Conservation (phyloP, 2,113 vertebrate genomes). For the Notechis scutatus region DNA sequence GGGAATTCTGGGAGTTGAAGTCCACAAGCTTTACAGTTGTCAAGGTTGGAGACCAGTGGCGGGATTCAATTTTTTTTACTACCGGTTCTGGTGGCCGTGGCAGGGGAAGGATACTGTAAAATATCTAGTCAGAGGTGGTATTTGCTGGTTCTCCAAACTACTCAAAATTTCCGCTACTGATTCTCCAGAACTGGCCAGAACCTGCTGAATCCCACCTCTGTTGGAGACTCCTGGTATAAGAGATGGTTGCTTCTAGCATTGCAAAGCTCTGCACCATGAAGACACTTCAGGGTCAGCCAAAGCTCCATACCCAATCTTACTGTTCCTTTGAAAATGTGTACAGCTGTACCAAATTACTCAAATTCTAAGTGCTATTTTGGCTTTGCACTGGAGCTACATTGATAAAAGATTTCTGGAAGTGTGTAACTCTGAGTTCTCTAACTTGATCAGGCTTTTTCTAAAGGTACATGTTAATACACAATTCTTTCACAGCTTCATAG, state of each 20-base stretch:
- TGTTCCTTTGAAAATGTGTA: background rate
- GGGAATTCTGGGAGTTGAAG: background rate
- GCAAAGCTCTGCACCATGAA: background rate
- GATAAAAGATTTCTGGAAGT: background rate
- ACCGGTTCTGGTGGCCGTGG: too few relatives aligned
- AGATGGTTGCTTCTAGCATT: background rate
- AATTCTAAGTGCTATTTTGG: conserved; percentile 17
- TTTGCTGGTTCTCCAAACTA: too few relatives aligned
- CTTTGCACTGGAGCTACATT: background rate
- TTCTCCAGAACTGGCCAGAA: too few relatives aligned
- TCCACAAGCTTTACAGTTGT: background rate
- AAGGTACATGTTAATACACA: background rate
- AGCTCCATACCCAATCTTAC: background rate
- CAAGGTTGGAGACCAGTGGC: background rate
- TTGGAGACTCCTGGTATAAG: background rate
- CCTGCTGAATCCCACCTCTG: too few relatives aligned
- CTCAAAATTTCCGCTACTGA: too few relatives aligned
- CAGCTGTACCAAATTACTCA: background rate
- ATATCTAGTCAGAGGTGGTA: too few relatives aligned
- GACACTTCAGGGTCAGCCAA: background rate
- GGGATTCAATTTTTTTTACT: too few relatives aligned
- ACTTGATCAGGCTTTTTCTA: background rate
- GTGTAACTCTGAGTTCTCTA: conserved; percentile 6
- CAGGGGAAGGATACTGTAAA: too few relatives aligned
- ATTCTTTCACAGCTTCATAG: background rate